Conservation (phyloP, 2,888 invertebrate genomes). For the Xylocampa areola region DNA sequence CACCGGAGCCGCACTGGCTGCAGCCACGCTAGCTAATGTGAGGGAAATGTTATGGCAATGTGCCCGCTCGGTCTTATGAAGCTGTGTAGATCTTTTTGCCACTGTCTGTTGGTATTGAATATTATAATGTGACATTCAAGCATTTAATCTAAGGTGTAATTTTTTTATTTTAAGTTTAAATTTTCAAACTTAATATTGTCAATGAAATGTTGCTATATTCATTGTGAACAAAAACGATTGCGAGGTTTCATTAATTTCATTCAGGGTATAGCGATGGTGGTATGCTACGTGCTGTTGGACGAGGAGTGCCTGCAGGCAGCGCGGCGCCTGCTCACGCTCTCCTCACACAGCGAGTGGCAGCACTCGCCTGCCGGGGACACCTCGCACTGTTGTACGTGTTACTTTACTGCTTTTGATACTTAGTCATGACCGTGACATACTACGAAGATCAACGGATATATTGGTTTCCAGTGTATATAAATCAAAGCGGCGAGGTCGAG, state of each 20-base stretch:
- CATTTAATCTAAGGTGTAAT: no score
- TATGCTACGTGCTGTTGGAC: constrained; percentile 90
- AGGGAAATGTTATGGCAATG: constrained; percentile 28
- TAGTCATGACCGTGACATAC: no score
- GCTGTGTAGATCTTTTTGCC: no score
- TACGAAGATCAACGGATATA: not conserved
- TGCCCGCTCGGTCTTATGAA: not conserved
- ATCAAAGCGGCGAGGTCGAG: constrained; percentile 91
- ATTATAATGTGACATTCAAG: no score
- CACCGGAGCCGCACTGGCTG: constrained; percentile 74
- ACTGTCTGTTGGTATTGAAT: no score
- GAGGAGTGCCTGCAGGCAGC: constrained; percentile 88
- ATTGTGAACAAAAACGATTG: no score
- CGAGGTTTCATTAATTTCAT: not conserved
- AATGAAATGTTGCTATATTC: no score
- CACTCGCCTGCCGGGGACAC: constrained; percentile 89
- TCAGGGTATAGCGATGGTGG: constrained; percentile 90
- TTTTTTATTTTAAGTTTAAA: no score
- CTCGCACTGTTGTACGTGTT: constrained; percentile 90
- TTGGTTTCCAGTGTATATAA: constrained; percentile 86
- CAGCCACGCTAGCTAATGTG: constrained; percentile 79
- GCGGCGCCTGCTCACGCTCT: constrained; percentile 74
- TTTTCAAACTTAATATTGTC: no score
- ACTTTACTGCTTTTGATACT: not conserved
- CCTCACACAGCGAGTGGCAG: constrained; percentile 81